Evolutionary conservation across 2,888 invertebrate species (phyloP).

Genomic region (Morpho helenor): DNA sequence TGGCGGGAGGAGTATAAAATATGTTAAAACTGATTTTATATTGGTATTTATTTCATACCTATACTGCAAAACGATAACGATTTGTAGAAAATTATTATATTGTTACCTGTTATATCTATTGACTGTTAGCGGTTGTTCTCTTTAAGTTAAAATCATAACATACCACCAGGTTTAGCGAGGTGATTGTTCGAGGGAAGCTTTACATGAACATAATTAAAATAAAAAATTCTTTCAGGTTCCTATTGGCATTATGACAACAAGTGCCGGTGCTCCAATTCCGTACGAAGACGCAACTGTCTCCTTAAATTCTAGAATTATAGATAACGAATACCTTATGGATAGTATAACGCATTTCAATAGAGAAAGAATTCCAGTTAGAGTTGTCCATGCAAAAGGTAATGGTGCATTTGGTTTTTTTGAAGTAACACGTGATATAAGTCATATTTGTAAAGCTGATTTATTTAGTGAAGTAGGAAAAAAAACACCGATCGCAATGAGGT

Average conservation of each 20-base stretch:
- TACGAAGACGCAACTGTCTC: slow-evolving; percentile 85
- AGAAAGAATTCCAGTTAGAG: slow-evolving; percentile 94
- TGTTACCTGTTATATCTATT: no score
- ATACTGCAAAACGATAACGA: no score
- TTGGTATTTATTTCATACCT: no score
- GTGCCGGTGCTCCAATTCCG: slow-evolving; percentile 87
- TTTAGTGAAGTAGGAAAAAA: slow-evolving; percentile 86
- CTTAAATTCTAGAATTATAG: slow-evolving; percentile 86
- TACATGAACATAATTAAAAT: slow-evolving; percentile 85
- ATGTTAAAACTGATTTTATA: no score
- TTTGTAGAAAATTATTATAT: no score
- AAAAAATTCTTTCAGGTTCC: slow-evolving; percentile 62
- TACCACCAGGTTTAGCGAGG: no score
- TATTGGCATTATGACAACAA: slow-evolving; percentile 82
- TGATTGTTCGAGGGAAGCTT: slow-evolving; percentile 64
- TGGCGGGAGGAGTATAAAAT: no score
- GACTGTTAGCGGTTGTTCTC: no score
- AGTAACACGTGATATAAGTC: slow-evolving; percentile 88
- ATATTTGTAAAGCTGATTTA: slow-evolving; percentile 86
- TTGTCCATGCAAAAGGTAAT: slow-evolving; percentile 95
- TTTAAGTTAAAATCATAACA: no score
- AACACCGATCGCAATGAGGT: slow-evolving; percentile 86
- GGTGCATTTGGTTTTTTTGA: slow-evolving; percentile 92
- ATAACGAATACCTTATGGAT: slow-evolving; percentile 87
- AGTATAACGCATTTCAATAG: slow-evolving; percentile 88